Evolutionary conservation across 1,140 invertebrate species (phyloP), one percentile per base, ranked within the genome.

Genomic region (Eubasilissa regina): DNA sequence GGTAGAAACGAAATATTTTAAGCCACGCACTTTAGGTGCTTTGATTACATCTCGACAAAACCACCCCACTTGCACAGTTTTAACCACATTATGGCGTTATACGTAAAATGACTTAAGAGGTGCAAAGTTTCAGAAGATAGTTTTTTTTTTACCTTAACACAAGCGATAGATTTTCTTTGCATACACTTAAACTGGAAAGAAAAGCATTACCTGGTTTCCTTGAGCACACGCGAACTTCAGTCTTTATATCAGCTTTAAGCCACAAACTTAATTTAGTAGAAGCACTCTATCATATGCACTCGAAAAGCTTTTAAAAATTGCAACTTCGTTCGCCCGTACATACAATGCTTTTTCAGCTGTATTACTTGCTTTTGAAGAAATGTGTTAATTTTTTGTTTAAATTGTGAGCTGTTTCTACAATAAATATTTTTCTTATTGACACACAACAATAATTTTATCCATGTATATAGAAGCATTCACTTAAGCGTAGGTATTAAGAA

Each of bases 241-340:
- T 45, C 44, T n/a, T 19, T 11, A 51, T 45, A 70, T 70, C 66
- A 48, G 44, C 66, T 25, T 21, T 47, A 51, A 70, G 66, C 44
- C 47, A 70, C 44, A 15, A 80, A 82, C 78, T 82, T 80, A 82
- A 82, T 82, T 80, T 80, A 80, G 15, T 45, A 64, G 45, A 56
- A 17, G 51, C 66, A 75, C 78, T 80, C 80, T 80, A 80, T 82
- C 81, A 82, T 77, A 79, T 82, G 81, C 81, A 78, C 78, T 77
- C 58, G 75, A 72, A 82, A 82, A 82, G 78, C 78, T 80, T 82
- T 80, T 80, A 82, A 80, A 80, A 82, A 78, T 80, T 74, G 55
- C 68, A 73, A 53, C 44, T 62, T 73, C 64, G 58, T 53, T 53
- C 43, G 21, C 55, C 12, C 11, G 35, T 72, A 19, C 64, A 35